These are phyloP conservation scores for Poeciliopsis presidionis DNA, from an alignment of 2,797 vertebrate genomes.

Conservation along the genomic window DNA sequence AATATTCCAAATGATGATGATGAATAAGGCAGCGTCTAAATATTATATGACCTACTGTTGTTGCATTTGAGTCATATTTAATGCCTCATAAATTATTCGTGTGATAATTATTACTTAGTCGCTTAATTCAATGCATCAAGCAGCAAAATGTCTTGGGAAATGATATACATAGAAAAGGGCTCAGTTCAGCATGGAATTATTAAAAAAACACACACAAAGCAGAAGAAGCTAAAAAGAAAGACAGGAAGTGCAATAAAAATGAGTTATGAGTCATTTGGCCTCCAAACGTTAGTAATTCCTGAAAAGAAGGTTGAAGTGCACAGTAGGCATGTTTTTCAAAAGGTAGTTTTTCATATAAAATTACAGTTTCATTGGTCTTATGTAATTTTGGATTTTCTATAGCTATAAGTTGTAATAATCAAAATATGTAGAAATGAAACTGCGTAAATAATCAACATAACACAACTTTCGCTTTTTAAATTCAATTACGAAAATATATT, in stretches of 20 bases:
- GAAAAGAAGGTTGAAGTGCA: background rate
- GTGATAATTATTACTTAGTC: background rate
- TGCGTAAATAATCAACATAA: background rate
- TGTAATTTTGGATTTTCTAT: background rate
- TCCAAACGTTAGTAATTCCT: background rate
- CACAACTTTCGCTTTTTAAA: background rate
- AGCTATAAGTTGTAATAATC: background rate
- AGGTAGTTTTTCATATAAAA: background rate
- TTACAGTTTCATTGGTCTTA: background rate
- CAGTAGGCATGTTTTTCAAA: background rate
- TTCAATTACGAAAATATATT: background rate
- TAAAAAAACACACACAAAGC: background rate
- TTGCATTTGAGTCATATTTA: background rate
- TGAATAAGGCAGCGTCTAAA: background rate
- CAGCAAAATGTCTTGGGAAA: background rate
- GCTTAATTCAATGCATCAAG: background rate
- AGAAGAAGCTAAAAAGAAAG: background rate
- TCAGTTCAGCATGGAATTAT: background rate
- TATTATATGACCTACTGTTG: constrained; percentile 1
- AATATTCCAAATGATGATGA: background rate
- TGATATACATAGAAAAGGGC: background rate
- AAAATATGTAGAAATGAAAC: background rate
- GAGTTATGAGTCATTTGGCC: background rate
- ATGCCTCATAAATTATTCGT: background rate
- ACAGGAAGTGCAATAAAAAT: background rate